These are phyloP conservation scores for Apamea monoglypha DNA, from an alignment of 2,888 invertebrate genomes.

Conservation along the genomic window DNA sequence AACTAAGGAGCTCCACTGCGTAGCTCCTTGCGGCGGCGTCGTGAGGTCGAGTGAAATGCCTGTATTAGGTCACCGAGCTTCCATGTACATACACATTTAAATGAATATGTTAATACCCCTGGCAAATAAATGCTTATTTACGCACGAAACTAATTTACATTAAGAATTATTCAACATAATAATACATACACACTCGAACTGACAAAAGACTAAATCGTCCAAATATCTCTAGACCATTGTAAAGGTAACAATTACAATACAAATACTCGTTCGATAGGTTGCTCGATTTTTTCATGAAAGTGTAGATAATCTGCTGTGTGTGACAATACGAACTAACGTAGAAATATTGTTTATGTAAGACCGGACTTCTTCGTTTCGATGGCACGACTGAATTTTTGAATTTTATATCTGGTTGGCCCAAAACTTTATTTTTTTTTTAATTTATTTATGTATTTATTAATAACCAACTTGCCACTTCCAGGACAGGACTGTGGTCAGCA, in stretches of 20 bases:
- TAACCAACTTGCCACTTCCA: no score
- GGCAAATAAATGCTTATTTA: conserved; percentile 83
- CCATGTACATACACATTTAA: conserved; percentile 82
- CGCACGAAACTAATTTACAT: conserved; percentile 80
- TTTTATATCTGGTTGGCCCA: no score
- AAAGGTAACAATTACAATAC: conserved; percentile 11
- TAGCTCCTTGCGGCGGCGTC: conserved; percentile 68
- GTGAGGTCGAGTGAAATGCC: conserved; percentile 81
- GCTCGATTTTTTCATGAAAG: conserved; percentile 14
- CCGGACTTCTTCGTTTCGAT: no score
- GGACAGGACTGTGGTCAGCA: neutral
- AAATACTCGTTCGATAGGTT: neutral
- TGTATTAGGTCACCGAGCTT: conserved; percentile 80
- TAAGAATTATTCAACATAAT: conserved; percentile 79
- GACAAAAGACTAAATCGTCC: conserved; percentile 59
- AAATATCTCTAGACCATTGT: conserved; percentile 44
- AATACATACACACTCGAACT: conserved; percentile 62
- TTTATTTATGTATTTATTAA: no score
- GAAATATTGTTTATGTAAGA: neutral
- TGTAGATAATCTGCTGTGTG: conserved; percentile 9
- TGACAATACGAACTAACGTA: neutral
- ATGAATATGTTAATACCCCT: conserved; percentile 86
- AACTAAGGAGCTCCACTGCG: conserved; percentile 69
- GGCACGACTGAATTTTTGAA: no score
- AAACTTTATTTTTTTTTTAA: no score